A percentile compares a stretch with the other conserved stretches of the same genome.
Evolutionary conservation across 2,113 vertebrate genomes (phyloP).

Genomic region (Zosterops lateralis): DNA sequence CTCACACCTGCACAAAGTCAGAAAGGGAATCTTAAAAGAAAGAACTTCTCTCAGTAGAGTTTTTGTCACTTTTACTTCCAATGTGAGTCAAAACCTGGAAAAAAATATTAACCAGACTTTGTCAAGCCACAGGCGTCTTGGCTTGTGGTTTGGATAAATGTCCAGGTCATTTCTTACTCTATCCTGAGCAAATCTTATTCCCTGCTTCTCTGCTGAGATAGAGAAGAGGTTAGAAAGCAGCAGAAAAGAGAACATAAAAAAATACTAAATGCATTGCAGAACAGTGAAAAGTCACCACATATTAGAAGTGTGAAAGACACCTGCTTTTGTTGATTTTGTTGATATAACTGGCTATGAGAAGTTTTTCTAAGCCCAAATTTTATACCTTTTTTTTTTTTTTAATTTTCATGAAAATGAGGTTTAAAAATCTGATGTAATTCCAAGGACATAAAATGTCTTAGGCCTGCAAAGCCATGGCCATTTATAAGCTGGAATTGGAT

Average conservation of each 20-base stretch:
- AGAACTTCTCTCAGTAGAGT: not conserved
- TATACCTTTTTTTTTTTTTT: not conserved
- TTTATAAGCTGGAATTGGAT: not conserved
- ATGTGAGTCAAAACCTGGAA: not conserved
- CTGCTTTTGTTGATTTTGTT: not conserved
- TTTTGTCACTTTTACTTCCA: constrained; percentile 34
- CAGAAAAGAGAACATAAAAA: not conserved
- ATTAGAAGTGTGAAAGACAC: not conserved
- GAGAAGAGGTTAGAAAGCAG: not conserved
- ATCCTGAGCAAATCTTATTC: not conserved
- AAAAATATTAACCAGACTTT: not conserved
- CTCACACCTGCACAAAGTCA: not conserved
- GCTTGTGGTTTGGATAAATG: not conserved
- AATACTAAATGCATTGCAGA: not conserved
- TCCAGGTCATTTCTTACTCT: not conserved
- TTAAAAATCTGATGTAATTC: constrained; percentile 20
- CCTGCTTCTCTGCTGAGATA: not conserved
- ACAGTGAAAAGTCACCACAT: not conserved
- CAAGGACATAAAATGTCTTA: not conserved
- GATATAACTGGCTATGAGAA: not conserved
- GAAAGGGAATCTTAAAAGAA: not conserved
- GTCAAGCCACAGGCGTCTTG: constrained; percentile 25
- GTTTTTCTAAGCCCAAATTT: not conserved
- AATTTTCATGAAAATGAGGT: not conserved
- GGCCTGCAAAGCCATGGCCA: not conserved